A percentile compares a stretch with the other conserved stretches of the same genome.
Conservation (phyloP, 2,888 invertebrate species). For the Omphaloscelis lunosa region DNA sequence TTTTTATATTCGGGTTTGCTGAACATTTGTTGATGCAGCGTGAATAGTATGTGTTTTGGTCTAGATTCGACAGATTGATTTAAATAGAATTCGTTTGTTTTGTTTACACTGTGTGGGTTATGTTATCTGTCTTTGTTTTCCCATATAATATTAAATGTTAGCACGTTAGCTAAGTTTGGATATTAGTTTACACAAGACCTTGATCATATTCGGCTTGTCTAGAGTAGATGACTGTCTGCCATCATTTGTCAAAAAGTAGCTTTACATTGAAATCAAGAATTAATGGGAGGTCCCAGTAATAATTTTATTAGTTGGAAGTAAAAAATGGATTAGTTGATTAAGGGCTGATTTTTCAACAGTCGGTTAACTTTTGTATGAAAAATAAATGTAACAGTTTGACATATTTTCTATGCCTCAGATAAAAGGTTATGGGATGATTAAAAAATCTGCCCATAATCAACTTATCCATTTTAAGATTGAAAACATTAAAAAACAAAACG, state of each 20-base stretch:
- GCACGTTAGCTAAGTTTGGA: background rate
- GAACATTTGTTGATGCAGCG: background rate
- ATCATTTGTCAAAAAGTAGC: background rate
- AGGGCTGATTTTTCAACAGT: no score
- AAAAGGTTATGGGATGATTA: background rate
- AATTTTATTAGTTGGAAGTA: background rate
- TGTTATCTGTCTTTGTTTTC: background rate
- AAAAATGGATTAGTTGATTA: no score
- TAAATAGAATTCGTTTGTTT: slow-evolving; percentile 2
- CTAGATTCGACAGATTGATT: background rate
- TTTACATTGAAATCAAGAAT: background rate
- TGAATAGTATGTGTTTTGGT: slow-evolving; percentile 4
- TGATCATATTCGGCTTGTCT: background rate
- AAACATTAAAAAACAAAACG: background rate
- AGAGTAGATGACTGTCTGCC: background rate
- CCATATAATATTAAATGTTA: background rate
- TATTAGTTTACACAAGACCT: background rate
- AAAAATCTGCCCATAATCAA: no score
- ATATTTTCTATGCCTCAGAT: background rate
- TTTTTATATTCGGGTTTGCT: slow-evolving; percentile 6
- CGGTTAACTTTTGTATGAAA: no score
- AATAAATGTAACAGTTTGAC: no score
- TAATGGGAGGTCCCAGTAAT: background rate
- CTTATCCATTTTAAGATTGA: background rate
- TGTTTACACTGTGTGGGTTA: background rate